Evolutionary conservation across 2,797 vertebrate genomes (phyloP).

Genomic region (Sebastes umbrosus): DNA sequence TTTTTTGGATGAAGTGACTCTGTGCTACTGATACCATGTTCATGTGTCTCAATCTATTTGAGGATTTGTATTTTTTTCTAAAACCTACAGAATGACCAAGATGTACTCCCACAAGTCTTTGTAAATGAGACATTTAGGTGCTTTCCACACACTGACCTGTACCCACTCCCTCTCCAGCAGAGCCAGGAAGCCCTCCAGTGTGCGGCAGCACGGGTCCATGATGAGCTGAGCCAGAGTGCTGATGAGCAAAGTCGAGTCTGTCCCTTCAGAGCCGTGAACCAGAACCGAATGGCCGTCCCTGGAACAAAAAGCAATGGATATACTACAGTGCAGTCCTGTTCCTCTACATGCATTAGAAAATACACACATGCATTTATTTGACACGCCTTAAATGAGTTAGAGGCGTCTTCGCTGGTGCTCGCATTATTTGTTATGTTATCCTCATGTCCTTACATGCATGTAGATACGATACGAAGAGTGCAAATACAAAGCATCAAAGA

Average conservation of each 20-base stretch:
- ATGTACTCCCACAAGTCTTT: not conserved
- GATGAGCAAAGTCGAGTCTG: slow-evolving; percentile 86
- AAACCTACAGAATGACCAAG: not conserved
- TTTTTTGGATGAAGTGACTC: not conserved
- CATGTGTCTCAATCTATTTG: not conserved
- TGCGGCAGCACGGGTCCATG: slow-evolving; percentile 86
- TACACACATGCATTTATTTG: not conserved
- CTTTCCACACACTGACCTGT: slow-evolving; percentile 73
- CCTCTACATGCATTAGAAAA: not conserved
- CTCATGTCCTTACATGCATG: not conserved
- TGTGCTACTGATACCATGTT: not conserved
- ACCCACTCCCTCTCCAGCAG: slow-evolving; percentile 91
- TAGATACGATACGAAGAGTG: not conserved
- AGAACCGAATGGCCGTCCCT: slow-evolving; percentile 87
- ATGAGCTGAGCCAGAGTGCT: slow-evolving; percentile 90
- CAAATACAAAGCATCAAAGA: too few species aligned
- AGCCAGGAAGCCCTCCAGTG: slow-evolving; percentile 85
- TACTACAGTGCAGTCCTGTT: not conserved
- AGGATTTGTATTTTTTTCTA: not conserved
- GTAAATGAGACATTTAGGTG: not conserved
- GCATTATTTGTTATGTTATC: not conserved
- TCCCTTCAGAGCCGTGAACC: slow-evolving; percentile 89
- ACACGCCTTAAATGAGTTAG: not conserved
- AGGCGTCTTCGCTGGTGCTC: not conserved
- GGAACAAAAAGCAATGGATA: slow-evolving; percentile 4